Conservation (phyloP, 2,888 invertebrate species). For the Petrolisthes cinctipes region DNA sequence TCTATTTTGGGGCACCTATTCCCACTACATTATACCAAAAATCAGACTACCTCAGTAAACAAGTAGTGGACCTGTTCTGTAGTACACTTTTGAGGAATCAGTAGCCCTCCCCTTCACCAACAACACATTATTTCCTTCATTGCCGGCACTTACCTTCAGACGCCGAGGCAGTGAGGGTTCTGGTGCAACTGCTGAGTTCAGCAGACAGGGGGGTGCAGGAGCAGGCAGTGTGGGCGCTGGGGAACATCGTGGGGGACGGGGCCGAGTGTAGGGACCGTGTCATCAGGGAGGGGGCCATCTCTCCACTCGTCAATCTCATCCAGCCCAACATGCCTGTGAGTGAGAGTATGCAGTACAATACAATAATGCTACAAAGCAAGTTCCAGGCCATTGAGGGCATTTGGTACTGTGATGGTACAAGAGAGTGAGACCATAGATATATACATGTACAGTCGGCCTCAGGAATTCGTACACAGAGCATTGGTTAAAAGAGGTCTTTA, state of each 20-base stretch:
- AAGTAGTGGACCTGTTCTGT: too few species aligned
- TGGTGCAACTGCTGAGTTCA: slow-evolving; percentile 81
- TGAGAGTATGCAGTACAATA: not conserved
- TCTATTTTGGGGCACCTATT: too few species aligned
- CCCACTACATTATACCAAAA: too few species aligned
- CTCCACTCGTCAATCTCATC: slow-evolving; percentile 81
- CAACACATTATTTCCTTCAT: too few species aligned
- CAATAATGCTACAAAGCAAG: not conserved
- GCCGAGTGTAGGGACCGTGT: slow-evolving; percentile 85
- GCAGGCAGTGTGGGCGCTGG: slow-evolving; percentile 96
- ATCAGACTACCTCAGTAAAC: too few species aligned
- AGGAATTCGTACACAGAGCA: too few species aligned
- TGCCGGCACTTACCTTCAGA: slow-evolving; percentile 68
- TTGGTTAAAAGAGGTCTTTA: not conserved
- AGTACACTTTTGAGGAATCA: too few species aligned
- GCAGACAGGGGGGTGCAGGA: slow-evolving; percentile 81
- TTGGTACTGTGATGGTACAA: not conserved
- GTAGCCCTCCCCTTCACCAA: too few species aligned
- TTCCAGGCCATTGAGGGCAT: not conserved
- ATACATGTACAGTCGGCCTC: not conserved
- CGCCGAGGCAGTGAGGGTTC: slow-evolving; percentile 84
- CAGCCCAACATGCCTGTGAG: slow-evolving; percentile 32
- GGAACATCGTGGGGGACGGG: slow-evolving; percentile 84
- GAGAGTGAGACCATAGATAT: not conserved
- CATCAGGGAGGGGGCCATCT: slow-evolving; percentile 79